Conservation (phyloP, 2,113 vertebrate genomes). For the Lepus americanus region DNA sequence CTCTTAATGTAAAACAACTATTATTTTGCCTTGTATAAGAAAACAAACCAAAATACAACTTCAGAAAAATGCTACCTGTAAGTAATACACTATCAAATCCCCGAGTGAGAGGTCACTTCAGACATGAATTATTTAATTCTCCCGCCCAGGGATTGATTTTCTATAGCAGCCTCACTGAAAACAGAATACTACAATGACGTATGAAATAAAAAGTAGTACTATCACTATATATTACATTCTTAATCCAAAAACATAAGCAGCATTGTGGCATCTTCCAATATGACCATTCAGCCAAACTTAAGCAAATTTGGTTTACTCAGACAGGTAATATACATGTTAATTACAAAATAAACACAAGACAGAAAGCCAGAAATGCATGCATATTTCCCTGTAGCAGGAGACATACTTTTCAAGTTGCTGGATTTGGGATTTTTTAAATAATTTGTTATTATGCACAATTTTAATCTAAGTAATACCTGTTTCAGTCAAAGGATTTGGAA, state of each 20-base stretch:
- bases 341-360: neutral
- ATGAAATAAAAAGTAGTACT: slow-evolving; percentile 33
- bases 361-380: neutral
- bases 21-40: slow-evolving; percentile 31
- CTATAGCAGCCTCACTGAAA: slow-evolving; percentile 22
- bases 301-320: slow-evolving; percentile 17
- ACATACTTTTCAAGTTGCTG: neutral
- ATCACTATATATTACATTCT: neutral
- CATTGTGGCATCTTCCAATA: neutral
- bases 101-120: slow-evolving; percentile 41
- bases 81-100: slow-evolving; percentile 28
- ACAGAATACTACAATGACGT: neutral
- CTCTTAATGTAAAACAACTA: slow-evolving; percentile 11
- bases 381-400: neutral
- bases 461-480: neutral
- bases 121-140: slow-evolving; percentile 66
- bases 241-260: neutral
- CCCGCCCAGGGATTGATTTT: slow-evolving; percentile 50
- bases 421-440: too few species aligned
- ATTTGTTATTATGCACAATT: neutral
- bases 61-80: slow-evolving; percentile 30
- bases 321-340: neutral
- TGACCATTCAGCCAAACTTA: neutral
- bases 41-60: neutral
- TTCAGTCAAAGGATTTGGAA: slow-evolving; percentile 33